These are phyloP conservation scores for Falco cherrug DNA, from an alignment of 2,797 vertebrate species.

Conservation along the genomic window DNA sequence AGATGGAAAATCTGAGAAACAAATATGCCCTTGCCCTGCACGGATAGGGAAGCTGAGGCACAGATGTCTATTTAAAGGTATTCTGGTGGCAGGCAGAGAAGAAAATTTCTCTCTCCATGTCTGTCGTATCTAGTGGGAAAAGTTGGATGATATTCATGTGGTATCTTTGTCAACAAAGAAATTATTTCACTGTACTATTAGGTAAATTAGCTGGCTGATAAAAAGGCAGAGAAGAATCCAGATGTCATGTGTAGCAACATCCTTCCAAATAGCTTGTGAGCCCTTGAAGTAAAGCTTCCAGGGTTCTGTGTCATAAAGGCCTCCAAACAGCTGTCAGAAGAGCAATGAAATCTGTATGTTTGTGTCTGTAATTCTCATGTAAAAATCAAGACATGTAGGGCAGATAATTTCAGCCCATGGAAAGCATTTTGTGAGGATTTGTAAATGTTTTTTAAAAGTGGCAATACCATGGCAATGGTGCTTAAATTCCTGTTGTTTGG, in stretches of 20 bases:
- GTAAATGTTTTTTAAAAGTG: background rate
- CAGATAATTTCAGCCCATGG: background rate
- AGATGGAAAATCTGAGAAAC: background rate
- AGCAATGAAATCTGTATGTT: background rate
- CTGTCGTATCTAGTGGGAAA: background rate
- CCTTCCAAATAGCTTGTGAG: background rate
- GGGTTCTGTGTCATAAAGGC: background rate
- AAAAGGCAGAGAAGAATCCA: slow-evolving; percentile 30
- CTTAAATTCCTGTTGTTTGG: background rate
- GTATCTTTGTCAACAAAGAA: slow-evolving; percentile 24
- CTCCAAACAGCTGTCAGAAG: background rate
- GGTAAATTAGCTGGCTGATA: slow-evolving; percentile 37
- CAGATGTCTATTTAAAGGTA: slow-evolving; percentile 33
- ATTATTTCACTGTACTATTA: slow-evolving; percentile 20
- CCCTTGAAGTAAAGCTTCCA: background rate
- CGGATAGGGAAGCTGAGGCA: slow-evolving; percentile 23
- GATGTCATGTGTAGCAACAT: background rate
- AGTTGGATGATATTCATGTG: background rate
- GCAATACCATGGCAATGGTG: background rate
- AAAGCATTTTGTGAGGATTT: background rate
- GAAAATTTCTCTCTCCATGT: background rate
- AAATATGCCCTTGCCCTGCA: background rate
- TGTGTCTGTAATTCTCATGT: background rate
- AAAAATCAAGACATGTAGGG: background rate
- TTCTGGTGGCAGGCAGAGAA: background rate